Evolutionary conservation across 92 coral and sea anemone species (phyloP).

Genomic region (Heteractis magnifica): DNA sequence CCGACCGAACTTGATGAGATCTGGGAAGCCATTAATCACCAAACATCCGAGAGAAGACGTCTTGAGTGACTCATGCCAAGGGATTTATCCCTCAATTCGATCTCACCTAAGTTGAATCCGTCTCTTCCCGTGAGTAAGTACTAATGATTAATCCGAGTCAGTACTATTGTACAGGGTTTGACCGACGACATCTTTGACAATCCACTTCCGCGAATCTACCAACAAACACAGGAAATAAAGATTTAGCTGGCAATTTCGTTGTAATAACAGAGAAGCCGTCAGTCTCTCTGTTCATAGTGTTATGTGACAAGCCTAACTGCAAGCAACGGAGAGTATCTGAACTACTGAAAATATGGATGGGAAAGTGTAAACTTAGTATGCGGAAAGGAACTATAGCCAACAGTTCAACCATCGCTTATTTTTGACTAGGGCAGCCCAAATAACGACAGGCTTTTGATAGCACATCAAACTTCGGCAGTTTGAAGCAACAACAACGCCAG

Average conservation of each 20-base stretch:
- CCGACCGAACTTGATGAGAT: neutral
- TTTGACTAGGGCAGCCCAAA: too few relatives aligned
- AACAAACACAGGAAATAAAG: slow-evolving; percentile 20
- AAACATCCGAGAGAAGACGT: too few relatives aligned
- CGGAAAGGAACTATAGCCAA: too few relatives aligned
- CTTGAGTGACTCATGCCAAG: neutral
- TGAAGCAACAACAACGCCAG: too few relatives aligned
- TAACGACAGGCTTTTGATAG: too few relatives aligned
- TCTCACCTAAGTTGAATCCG: neutral
- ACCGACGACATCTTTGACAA: slow-evolving; percentile 11
- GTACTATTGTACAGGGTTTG: neutral
- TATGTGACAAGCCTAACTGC: neutral
- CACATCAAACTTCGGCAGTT: too few relatives aligned
- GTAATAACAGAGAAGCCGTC: neutral
- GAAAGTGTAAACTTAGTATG: too few relatives aligned
- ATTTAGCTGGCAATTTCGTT: neutral
- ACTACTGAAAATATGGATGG: too few relatives aligned
- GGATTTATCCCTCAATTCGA: neutral
- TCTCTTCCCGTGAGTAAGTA: neutral
- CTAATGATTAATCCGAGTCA: slow-evolving; percentile 1
- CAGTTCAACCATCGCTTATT: too few relatives aligned
- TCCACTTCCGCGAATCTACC: slow-evolving; percentile 22
- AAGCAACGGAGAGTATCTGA: too few relatives aligned
- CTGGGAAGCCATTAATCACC: neutral
- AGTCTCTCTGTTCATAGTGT: neutral